Percentiles rank a stretch among this genome's conserved stretches.
Evolutionary conservation across 2,888 invertebrate genomes (phyloP).

Genomic region (Sminthurides aquaticus): DNA sequence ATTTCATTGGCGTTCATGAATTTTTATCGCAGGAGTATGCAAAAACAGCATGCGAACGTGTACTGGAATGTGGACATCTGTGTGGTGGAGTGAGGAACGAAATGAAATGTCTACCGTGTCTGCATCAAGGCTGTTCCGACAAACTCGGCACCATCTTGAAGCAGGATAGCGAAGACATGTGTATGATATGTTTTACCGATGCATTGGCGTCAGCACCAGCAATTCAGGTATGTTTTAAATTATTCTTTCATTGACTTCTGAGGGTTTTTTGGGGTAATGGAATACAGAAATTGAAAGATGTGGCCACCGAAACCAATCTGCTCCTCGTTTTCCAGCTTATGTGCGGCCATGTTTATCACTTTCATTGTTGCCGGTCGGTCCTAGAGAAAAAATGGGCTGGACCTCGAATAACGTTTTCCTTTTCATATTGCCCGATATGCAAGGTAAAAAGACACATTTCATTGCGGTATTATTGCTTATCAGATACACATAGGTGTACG

Average conservation of each 20-base stretch:
- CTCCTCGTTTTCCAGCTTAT: constrained; percentile 60
- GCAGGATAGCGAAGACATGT: constrained; percentile 98
- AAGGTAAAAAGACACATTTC: constrained; percentile 56
- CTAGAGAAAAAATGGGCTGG: constrained; percentile 85
- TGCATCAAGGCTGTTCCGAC: constrained; percentile 68
- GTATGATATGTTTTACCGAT: constrained; percentile 98
- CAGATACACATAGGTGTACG: no score
- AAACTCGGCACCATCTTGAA: constrained; percentile 53
- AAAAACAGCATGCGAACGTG: constrained; percentile 71
- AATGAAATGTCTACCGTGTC: constrained; percentile 73
- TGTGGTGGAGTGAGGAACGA: constrained; percentile 91
- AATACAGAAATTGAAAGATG: neutral
- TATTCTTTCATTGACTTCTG: neutral
- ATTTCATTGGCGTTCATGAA: no score
- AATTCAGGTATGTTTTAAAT: constrained; percentile 59
- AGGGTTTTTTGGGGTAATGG: neutral
- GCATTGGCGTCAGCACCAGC: constrained; percentile 92
- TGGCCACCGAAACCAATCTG: neutral
- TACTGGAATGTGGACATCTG: constrained; percentile 78
- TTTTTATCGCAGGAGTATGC: constrained; percentile 62
- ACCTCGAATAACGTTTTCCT: constrained; percentile 91
- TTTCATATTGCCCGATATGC: constrained; percentile 93
- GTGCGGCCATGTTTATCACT: constrained; percentile 94
- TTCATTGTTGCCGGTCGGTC: constrained; percentile 80
- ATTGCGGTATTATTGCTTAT: neutral